Percentiles rank a stretch among this genome's conserved stretches.
These are phyloP conservation scores for Rhabdomys dilectus DNA, from an alignment of 2,113 vertebrate species.

Conservation along the genomic window DNA sequence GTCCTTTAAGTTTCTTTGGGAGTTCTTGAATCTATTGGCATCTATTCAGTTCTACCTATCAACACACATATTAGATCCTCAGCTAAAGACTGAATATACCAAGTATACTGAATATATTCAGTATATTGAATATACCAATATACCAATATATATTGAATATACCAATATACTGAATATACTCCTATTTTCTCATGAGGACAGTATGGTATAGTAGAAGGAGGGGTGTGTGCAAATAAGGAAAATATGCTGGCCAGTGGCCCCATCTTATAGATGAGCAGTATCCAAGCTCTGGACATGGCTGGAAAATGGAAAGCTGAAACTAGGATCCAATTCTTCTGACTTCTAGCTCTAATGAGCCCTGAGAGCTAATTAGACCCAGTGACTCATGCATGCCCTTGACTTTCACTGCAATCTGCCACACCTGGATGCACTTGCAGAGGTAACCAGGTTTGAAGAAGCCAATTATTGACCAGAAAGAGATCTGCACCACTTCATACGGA, in stretches of 20 bases:
- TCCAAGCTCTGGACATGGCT: neutral
- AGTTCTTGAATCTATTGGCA: neutral
- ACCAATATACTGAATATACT: neutral
- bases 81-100: neutral
- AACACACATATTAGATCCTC: neutral
- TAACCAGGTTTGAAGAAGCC: constrained; percentile 35
- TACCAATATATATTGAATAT: no score
- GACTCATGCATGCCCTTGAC: constrained; percentile 1
- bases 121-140: no score
- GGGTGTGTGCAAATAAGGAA: neutral
- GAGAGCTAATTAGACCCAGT: neutral
- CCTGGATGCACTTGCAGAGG: neutral
- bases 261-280: neutral
- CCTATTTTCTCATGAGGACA: neutral
- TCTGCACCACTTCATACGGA: neutral
- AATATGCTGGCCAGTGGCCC: neutral
- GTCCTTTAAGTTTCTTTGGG: neutral
- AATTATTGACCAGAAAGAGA: constrained; percentile 47
- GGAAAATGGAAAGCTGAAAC: neutral
- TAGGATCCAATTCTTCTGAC: neutral
- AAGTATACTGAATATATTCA: no score
- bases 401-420: neutral
- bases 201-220: neutral
- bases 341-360: constrained; percentile 3
- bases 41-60: neutral